Evolutionary conservation across 2,797 vertebrate species (phyloP), one percentile per base, ranked within the genome.

Genomic region (Mormyrops attenuatus): DNA sequence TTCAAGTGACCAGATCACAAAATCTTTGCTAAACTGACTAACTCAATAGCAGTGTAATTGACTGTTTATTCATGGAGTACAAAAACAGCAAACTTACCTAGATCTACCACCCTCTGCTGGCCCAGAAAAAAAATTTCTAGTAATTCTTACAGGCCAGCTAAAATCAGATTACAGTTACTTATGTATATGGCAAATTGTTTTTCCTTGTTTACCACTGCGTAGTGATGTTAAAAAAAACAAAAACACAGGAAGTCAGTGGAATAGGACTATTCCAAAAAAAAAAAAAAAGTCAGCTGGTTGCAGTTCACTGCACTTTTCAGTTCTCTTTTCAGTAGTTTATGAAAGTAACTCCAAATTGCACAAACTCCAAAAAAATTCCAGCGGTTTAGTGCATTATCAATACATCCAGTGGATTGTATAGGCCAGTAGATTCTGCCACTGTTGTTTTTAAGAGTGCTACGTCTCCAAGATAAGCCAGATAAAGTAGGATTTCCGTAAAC

Each of bases 181-280:
- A 49, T 84, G 15, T 41, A 57, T 89, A 20, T 50, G 87, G 38
- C 52, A 57, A 60, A 22, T 22, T 49, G 47, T 8, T 49, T 22
- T 60, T 30, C 26, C 26, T 1, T 1, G 26, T 30, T 30, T 30
- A 73, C 11, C 55, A 89, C 50, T 85, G 50, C 85, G 50, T 30
- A 30, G 85, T 60, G 30, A 63, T 69, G 85, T 88, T 90, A 17
- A 38, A 85, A 89, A 85, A 90, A 87, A 88, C 50, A 30, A 30
- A 55, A 20, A 55, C 41, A 49, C 53, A 88, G 66, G 88, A 88
- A 69, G 88, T 60, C 47, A 34, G 55, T 84, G 82, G 52, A 84
- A 88, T 89, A 34, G 38, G n/a, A 82, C 47, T 15, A n/a, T 49
- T 60, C 52, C 52, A 82, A 77, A 87, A 80, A 30, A 30, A 87